A percentile compares a stretch with the other conserved stretches of the same genome.
phyloP scores from a whole-genome alignment of 2,113 vertebrate species.

The Lampris megalopsis region DNA sequence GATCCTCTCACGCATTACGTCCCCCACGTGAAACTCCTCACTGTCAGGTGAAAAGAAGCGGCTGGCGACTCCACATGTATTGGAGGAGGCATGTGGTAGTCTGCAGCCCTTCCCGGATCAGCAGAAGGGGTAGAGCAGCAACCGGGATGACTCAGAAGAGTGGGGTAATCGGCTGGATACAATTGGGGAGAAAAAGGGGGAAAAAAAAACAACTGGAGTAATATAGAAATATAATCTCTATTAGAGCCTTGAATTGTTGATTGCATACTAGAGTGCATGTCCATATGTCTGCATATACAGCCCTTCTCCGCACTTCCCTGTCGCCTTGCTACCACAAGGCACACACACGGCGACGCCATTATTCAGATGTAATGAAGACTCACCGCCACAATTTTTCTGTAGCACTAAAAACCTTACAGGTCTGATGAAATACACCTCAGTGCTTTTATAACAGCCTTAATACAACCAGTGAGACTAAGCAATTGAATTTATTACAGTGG shows the following conservation, averaged over 20 bases:
- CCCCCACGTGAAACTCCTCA: too few species aligned
- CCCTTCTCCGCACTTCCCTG: slow-evolving; percentile 18
- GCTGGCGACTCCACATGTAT: too few species aligned
- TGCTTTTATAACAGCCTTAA: slow-evolving; percentile 36
- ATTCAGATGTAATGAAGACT: slow-evolving; percentile 48
- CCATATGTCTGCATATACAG: neutral
- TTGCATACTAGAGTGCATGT: neutral
- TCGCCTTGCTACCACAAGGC: neutral
- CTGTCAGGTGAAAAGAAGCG: too few species aligned
- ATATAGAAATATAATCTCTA: neutral
- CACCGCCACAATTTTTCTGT: slow-evolving; percentile 48
- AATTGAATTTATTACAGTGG: neutral
- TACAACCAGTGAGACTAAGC: neutral
- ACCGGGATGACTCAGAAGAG: too few species aligned
- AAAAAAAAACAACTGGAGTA: neutral
- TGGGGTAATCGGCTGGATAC: too few species aligned
- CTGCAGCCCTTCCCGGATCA: too few species aligned
- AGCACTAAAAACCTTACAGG: slow-evolving; percentile 55
- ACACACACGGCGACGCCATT: slow-evolving; percentile 19
- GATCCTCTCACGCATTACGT: too few species aligned
- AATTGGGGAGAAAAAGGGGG: too few species aligned
- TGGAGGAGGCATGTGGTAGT: too few species aligned
- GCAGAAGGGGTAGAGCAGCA: too few species aligned
- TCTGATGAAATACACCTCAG: slow-evolving; percentile 51
- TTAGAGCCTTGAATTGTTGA: neutral